Evolutionary conservation across 2,797 vertebrate species (phyloP).

Genomic region (Hoplostethus atlanticus): DNA sequence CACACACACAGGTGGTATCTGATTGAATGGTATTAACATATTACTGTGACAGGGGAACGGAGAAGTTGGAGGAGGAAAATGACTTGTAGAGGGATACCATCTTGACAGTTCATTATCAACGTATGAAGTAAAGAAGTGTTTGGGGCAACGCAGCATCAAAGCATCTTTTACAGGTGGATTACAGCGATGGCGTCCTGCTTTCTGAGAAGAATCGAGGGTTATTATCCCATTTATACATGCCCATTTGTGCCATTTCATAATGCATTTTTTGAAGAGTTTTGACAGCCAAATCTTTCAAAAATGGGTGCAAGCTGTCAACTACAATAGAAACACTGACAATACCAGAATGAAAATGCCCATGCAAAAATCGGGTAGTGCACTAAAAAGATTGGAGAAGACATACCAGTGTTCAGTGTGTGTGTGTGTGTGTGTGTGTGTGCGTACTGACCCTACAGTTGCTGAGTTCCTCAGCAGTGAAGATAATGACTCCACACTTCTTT

Average conservation of each 20-base stretch:
- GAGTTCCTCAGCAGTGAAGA: conserved; percentile 90
- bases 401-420: not conserved
- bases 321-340: conserved; percentile 4
- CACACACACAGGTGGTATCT: conserved; percentile 12
- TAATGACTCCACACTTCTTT: conserved; percentile 86
- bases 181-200: too few species aligned
- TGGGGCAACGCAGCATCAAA: conserved; percentile 15
- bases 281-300: too few species aligned
- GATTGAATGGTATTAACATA: conserved; percentile 48
- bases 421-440: conserved; percentile 10
- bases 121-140: conserved; percentile 11
- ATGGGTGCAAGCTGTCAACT: conserved; percentile 6
- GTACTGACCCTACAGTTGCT: conserved; percentile 95
- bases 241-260: not conserved
- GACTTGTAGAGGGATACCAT: conserved; percentile 27
- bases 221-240: too few species aligned
- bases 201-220: too few species aligned
- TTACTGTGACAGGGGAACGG: conserved; percentile 24
- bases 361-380: not conserved
- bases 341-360: conserved; percentile 7
- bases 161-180: too few species aligned
- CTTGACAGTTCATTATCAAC: conserved; percentile 48
- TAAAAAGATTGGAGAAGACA: not conserved
- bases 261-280: not conserved
- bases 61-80: conserved; percentile 42